Evolutionary conservation across 1,140 invertebrate genomes (phyloP).

Genomic region (Chrysoperla carnea): DNA sequence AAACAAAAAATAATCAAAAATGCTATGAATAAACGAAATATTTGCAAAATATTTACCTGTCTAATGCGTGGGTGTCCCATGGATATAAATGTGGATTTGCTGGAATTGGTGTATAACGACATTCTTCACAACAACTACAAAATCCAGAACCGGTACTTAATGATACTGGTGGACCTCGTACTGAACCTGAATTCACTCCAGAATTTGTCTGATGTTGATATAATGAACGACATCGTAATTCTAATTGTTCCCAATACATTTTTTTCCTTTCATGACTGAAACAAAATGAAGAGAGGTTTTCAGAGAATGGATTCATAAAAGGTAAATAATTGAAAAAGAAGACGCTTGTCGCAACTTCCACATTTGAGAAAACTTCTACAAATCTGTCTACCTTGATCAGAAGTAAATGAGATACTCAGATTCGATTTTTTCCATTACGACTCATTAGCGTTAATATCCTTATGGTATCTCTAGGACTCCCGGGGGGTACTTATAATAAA

Average conservation of each 20-base stretch:
- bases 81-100: slow-evolving; percentile 28
- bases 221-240: slow-evolving; percentile 59
- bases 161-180: slow-evolving; percentile 16
- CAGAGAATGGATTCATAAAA: background rate
- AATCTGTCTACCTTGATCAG: too few species aligned
- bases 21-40: background rate
- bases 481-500: too few species aligned
- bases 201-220: slow-evolving; percentile 29
- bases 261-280: slow-evolving; percentile 76
- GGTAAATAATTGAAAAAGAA: background rate
- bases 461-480: too few species aligned
- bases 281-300: slow-evolving; percentile 6
- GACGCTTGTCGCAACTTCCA: too few species aligned
- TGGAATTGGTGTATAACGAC: slow-evolving; percentile 33
- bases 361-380: too few species aligned
- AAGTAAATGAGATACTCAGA: too few species aligned
- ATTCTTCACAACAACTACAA: slow-evolving; percentile 57
- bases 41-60: slow-evolving; percentile 12
- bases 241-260: slow-evolving; percentile 85
- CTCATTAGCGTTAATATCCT: too few species aligned
- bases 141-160: slow-evolving; percentile 18
- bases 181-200: slow-evolving; percentile 27
- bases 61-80: slow-evolving; percentile 25
- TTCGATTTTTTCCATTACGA: too few species aligned
- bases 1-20: slow-evolving; percentile 4